phyloP scores from a whole-genome alignment of 2,797 vertebrate species.

The Sebastes cheni region DNA sequence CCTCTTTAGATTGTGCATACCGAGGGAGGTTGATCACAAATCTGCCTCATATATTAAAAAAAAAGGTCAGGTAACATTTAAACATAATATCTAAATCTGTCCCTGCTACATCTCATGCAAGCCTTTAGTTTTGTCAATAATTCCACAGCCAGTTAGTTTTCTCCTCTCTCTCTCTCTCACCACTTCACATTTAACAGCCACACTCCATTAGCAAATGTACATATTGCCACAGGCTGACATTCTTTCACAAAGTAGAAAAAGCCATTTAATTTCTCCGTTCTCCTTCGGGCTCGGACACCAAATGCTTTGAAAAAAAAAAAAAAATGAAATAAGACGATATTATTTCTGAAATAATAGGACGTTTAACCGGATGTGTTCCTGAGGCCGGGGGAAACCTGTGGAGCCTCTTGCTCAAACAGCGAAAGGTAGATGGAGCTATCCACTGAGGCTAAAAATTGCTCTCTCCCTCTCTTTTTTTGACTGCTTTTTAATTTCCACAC shows the following conservation, averaged over 20 bases:
- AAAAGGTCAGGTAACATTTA: conserved; percentile 22
- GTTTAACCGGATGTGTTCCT: conserved; percentile 38
- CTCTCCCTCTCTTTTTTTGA: neutral
- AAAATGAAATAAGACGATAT: conserved; percentile 56
- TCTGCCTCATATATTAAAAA: neutral
- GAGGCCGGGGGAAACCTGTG: conserved; percentile 39
- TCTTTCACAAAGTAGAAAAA: conserved; percentile 64
- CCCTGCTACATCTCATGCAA: conserved; percentile 44
- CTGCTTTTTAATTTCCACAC: conserved; percentile 41
- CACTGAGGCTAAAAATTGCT: conserved; percentile 14
- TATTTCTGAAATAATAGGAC: conserved; percentile 66
- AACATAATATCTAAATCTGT: conserved; percentile 50
- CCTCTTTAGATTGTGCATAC: neutral
- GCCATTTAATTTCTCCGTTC: conserved; percentile 64
- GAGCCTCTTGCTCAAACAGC: conserved; percentile 10
- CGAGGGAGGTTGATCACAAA: neutral
- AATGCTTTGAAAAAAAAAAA: conserved; percentile 62
- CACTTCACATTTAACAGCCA: conserved; percentile 73
- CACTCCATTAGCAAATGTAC: conserved; percentile 77
- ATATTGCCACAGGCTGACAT: conserved; percentile 71
- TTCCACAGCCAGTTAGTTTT: conserved; percentile 71
- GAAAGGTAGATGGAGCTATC: neutral
- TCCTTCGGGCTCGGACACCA: conserved; percentile 65
- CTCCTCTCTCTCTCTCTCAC: conserved; percentile 29
- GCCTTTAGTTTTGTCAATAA: conserved; percentile 70